Percentiles rank a stretch among this genome's conserved stretches.
phyloP scores from a whole-genome alignment of 2,113 vertebrate species.

The Deroptyus accipitrinus region DNA sequence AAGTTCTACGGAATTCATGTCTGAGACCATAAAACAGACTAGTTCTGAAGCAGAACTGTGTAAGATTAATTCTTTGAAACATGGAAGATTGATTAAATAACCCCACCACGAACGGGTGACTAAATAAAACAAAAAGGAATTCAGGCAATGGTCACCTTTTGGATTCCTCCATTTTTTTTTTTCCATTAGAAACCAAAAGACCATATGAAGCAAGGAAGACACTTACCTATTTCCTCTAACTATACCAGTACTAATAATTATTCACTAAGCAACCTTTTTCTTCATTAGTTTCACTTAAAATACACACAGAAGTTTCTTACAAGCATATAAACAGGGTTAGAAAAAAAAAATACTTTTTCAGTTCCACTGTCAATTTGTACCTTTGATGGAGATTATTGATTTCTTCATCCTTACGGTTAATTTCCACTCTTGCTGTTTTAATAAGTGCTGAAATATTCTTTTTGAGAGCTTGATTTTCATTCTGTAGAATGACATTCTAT shows the following conservation, averaged over 20 bases:
- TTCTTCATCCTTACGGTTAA: slow-evolving; percentile 92
- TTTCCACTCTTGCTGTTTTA: slow-evolving; percentile 91
- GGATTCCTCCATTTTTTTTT: background rate
- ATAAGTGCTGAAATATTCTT: slow-evolving; percentile 96
- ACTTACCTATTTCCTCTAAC: background rate
- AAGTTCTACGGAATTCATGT: background rate
- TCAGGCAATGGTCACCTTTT: background rate
- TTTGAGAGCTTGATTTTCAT: slow-evolving; percentile 88
- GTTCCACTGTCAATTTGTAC: slow-evolving; percentile 66
- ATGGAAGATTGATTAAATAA: background rate
- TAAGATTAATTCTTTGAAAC: background rate
- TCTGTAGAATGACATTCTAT: slow-evolving; percentile 86
- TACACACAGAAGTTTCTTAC: background rate
- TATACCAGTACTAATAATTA: background rate
- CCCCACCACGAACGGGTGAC: background rate
- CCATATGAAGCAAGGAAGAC: background rate
- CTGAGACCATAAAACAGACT: background rate
- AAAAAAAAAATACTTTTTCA: background rate
- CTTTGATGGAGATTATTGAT: slow-evolving; percentile 86
- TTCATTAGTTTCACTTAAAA: background rate
- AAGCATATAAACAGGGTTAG: background rate
- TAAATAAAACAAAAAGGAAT: background rate
- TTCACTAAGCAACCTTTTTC: background rate
- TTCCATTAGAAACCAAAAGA: background rate
- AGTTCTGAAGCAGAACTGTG: background rate